Base-by-base conservation (phyloP, 2,113 vertebrate species). In the Synchiropus splendidus region DNA sequence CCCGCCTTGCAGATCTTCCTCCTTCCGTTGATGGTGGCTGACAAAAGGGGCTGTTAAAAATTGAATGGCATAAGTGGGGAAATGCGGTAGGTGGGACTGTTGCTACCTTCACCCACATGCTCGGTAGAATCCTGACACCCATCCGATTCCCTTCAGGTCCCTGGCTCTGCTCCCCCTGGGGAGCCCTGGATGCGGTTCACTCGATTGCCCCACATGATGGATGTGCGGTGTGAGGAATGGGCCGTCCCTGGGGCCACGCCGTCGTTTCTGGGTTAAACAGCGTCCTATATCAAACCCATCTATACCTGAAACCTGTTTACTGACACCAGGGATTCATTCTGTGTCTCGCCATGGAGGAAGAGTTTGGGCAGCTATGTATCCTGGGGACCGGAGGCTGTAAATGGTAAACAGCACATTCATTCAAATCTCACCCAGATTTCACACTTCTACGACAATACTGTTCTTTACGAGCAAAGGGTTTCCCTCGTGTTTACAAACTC, bases 211-310 rank as follows among this genome's bases (percentile, higher is more conserved):
- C 45, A 42, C 66, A 61, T 73, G 81, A 84, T 81, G 65, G 83
- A 83, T 78, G 78, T 70, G 72, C 67, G 63, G 57, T 45, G 62
- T 56, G 71, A 67, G 80, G 80, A 84, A 71, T 67, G 73, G 57
- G 49, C 48, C 9, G 48, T 76, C 77, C 57, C 72, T 37, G 45
- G 70, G 30, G 49, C 45, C 62, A n/a, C 2, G 62, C 1, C 45
- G 69, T 79, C 82, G 61, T 84, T 64, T 77, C 45, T 40, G 87
- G 74, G 77, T 87, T 84, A 84, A 87, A 82, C 55, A 58, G 60
- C 69, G 77, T 78, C 82, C 62, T 66, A 60, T 55, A 55, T 59
- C 64, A 78, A 82, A 79, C 70, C 77, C 61, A 72, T 67, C 60
- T 74, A 69, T 76, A 79, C 74, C 58, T 76, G 65, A 71, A 81